A percentile compares a stretch with the other conserved stretches of the same genome.
phyloP scores from a whole-genome alignment of 2,113 vertebrate genomes.

The Psilopogon haemacephalus region DNA sequence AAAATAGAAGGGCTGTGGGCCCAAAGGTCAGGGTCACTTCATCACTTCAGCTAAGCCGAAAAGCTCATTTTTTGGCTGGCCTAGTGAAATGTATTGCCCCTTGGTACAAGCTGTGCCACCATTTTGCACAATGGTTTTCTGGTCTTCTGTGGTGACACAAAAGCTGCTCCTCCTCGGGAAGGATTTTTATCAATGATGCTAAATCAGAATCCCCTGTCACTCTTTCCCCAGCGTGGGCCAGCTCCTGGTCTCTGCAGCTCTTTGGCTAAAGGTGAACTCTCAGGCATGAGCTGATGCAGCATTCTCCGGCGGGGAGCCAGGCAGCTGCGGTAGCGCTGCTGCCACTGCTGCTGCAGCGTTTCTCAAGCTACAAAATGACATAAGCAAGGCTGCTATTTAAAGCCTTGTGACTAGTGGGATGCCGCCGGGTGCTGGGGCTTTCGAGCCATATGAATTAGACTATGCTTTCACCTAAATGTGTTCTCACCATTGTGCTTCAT shows the following conservation, averaged over 20 bases:
- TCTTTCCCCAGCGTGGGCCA: neutral
- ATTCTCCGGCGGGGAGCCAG: accelerated
- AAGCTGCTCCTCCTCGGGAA: neutral
- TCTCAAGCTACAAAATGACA: neutral
- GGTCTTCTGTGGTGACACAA: neutral
- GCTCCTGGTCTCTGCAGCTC: neutral
- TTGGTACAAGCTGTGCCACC: neutral
- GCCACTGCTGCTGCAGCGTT: neutral
- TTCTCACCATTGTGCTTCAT: neutral
- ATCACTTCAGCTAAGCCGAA: neutral
- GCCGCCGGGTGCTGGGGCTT: neutral
- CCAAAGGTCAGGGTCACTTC: neutral
- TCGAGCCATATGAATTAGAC: neutral
- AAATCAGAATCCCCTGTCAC: neutral
- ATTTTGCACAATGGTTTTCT: neutral
- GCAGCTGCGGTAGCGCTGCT: neutral
- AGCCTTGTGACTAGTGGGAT: neutral
- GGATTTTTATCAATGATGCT: neutral
- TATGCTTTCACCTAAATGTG: neutral
- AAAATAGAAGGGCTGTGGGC: neutral
- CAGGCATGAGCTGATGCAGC: neutral
- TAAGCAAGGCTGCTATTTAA: neutral
- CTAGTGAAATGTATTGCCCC: neutral
- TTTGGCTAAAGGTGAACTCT: conserved; percentile 7
- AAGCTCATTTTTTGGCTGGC: neutral